Evolutionary conservation across 2,888 invertebrate genomes (phyloP).

Genomic region (Mechanitis messenoides): DNA sequence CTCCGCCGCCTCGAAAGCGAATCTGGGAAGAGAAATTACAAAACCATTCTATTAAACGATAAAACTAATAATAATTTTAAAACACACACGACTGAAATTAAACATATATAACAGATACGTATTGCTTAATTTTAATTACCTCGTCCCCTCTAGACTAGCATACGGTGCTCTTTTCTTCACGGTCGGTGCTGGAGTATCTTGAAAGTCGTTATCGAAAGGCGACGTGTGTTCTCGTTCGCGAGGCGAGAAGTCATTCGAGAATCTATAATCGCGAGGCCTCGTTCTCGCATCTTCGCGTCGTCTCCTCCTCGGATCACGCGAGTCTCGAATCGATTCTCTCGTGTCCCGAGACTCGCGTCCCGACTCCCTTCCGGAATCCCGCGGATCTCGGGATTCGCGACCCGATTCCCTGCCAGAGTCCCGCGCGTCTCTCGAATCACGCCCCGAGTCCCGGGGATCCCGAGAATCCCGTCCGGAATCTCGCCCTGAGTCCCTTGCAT

Average conservation of each 20-base stretch:
- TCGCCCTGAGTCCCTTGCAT: conserved; percentile 35
- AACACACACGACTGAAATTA: too few relatives aligned
- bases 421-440: conserved; percentile 49
- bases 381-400: conserved; percentile 50
- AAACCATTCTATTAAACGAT: too few relatives aligned
- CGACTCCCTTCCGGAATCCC: conserved; percentile 45
- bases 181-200: conserved; percentile 58
- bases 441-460: conserved; percentile 39
- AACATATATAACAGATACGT: too few relatives aligned
- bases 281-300: conserved; percentile 35
- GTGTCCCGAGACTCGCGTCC: conserved; percentile 50
- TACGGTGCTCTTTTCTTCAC: conserved; percentile 60
- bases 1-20: conserved; percentile 60
- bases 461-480: conserved; percentile 36
- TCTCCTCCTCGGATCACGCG: conserved; percentile 40
- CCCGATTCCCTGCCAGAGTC: conserved; percentile 39
- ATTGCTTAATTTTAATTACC: conserved; percentile 36
- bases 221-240: conserved; percentile 68
- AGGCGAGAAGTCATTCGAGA: conserved; percentile 80
- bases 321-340: conserved; percentile 49
- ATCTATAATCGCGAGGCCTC: conserved; percentile 55
- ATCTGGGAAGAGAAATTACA: conserved; percentile 36
- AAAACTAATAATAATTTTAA: too few relatives aligned
- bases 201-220: conserved; percentile 79
- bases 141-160: conserved; percentile 59